Conservation (phyloP, 2,797 vertebrate species). For the Mormyrus proboscirostris region DNA sequence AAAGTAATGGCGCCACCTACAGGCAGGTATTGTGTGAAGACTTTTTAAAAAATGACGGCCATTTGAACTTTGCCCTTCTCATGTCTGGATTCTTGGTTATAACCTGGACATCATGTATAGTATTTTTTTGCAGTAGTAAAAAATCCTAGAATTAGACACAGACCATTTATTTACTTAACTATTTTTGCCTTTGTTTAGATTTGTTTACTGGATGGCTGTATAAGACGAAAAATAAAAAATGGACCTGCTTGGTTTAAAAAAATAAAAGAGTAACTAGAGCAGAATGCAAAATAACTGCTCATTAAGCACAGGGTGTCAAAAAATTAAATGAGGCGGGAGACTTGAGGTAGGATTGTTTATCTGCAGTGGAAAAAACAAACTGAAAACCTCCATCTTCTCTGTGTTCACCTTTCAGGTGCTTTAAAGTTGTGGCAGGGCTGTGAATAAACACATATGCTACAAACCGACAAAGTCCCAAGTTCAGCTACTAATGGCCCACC, state of each 20-base stretch:
- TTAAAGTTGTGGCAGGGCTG: neutral
- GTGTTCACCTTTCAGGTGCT: neutral
- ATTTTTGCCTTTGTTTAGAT: neutral
- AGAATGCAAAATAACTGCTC: neutral
- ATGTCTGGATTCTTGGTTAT: neutral
- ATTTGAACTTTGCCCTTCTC: neutral
- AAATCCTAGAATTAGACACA: neutral
- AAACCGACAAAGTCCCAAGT: neutral
- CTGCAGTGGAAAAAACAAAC: neutral
- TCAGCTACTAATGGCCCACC: neutral
- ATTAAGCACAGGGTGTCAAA: neutral
- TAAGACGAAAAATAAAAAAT: neutral
- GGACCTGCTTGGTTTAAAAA: neutral
- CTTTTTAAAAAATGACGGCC: neutral
- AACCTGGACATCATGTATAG: neutral
- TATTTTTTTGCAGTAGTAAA: neutral
- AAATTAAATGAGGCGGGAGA: neutral
- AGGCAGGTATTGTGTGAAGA: neutral
- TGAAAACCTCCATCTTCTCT: neutral
- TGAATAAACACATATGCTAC: neutral
- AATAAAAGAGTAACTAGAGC: neutral
- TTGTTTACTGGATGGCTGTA: neutral
- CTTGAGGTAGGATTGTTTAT: neutral
- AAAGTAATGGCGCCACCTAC: neutral
- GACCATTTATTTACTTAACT: neutral